Conservation (phyloP, 1,140 invertebrate genomes). For the Drosophila melanica region DNA sequence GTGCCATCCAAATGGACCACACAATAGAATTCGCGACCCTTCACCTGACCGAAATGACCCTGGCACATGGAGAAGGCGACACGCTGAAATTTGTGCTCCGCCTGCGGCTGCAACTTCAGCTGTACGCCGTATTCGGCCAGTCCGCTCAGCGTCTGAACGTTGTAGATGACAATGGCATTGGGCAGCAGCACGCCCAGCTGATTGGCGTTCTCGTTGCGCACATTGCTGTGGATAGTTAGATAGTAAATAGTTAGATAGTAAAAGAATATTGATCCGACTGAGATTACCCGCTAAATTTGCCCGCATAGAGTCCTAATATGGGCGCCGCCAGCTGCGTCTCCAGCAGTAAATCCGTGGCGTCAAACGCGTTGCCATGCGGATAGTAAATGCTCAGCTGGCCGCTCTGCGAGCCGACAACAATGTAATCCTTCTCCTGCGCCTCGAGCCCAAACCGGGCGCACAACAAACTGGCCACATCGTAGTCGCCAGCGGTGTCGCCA, state of each 20-base stretch:
- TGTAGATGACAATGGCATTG: conserved; percentile 75
- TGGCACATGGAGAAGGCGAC: conserved; percentile 87
- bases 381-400: conserved; percentile 89
- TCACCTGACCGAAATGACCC: conserved; percentile 91
- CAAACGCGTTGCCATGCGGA: conserved; percentile 85
- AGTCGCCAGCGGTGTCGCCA: conserved; percentile 85
- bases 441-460: conserved; percentile 86
- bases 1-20: conserved; percentile 91
- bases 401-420: conserved; percentile 89
- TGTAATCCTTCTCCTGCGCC: conserved; percentile 85
- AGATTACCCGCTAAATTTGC: conserved; percentile 89
- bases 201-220: conserved; percentile 70
- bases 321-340: conserved; percentile 88
- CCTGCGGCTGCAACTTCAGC: conserved; percentile 84
- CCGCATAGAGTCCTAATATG: conserved; percentile 89
- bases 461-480: conserved; percentile 77
- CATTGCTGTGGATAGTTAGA: conserved; percentile 47
- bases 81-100: conserved; percentile 86
- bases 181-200: conserved; percentile 77
- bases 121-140: conserved; percentile 77
- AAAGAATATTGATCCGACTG: not conserved
- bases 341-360: conserved; percentile 88
- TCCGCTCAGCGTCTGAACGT: conserved; percentile 62
- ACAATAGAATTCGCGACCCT: conserved; percentile 90
- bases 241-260: not conserved